phyloP scores from a whole-genome alignment of 2,797 vertebrate genomes.

The Morus bassanus region DNA sequence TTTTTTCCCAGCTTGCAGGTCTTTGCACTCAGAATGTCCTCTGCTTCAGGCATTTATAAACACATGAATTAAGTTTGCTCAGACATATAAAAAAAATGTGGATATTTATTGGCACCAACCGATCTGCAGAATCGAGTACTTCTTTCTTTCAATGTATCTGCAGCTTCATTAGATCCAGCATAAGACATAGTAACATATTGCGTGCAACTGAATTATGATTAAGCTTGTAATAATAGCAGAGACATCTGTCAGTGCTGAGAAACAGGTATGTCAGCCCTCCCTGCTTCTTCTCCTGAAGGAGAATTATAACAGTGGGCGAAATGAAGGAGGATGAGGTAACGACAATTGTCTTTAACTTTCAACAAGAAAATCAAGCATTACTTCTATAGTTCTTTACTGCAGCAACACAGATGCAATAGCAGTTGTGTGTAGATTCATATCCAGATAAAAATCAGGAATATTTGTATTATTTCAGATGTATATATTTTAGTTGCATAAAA shows the following conservation, averaged over 20 bases:
- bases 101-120: neutral
- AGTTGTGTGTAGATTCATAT: neutral
- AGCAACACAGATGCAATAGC: neutral
- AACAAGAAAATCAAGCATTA: neutral
- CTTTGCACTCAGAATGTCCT: neutral
- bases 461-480: neutral
- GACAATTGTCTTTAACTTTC: neutral
- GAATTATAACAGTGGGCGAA: neutral
- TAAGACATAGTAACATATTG: neutral
- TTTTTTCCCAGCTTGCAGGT: neutral
- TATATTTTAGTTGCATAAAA: neutral
- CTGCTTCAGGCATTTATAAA: neutral
- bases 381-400: neutral
- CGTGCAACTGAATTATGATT: neutral
- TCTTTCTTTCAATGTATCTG: neutral
- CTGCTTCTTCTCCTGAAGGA: neutral
- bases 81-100: neutral
- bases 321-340: neutral
- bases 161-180: neutral
- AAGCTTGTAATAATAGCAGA: constrained; percentile 2
- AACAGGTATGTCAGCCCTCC: neutral
- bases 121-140: neutral
- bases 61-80: neutral
- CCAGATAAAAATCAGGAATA: neutral
- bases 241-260: constrained; percentile 2